Percentiles rank a stretch among this genome's conserved stretches.
Evolutionary conservation across 2,888 invertebrate species (phyloP).

Genomic region (Griposia aprilina): DNA sequence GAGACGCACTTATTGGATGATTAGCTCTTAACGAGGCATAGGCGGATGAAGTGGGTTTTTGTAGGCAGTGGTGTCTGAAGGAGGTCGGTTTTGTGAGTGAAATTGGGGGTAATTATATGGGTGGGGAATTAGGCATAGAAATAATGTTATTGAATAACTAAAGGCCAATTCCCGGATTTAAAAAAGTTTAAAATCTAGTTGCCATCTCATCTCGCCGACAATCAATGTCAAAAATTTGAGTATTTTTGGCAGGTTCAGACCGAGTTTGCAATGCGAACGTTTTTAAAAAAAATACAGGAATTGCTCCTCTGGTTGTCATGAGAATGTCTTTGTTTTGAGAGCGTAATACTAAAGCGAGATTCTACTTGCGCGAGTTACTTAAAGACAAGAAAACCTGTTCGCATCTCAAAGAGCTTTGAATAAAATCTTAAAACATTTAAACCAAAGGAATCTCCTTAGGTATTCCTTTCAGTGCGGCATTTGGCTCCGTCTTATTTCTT

Average conservation of each 20-base stretch:
- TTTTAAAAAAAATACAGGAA: background rate
- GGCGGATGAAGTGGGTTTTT: conserved; percentile 3
- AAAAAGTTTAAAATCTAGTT: no score
- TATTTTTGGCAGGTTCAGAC: background rate
- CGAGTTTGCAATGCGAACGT: background rate
- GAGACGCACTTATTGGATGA: conserved; percentile 44
- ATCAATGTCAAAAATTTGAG: background rate
- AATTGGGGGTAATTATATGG: background rate
- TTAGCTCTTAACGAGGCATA: conserved; percentile 42
- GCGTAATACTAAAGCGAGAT: background rate
- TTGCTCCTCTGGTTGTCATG: no score
- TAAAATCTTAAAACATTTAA: conserved; percentile 45
- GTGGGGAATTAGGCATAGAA: background rate
- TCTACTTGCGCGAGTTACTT: background rate
- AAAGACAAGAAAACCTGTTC: conserved; percentile 13
- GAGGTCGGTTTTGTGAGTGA: background rate
- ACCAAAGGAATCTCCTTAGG: conserved; percentile 43
- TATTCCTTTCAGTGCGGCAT: conserved; percentile 61
- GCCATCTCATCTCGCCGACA: background rate
- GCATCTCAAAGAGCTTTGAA: conserved; percentile 21
- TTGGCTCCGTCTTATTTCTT: conserved; percentile 74
- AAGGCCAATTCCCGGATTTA: background rate
- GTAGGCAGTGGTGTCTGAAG: background rate
- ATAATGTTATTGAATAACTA: background rate
- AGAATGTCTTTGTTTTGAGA: no score